These are phyloP conservation scores for Nomada lathburiana DNA, from an alignment of 2,888 invertebrate species.

Conservation along the genomic window DNA sequence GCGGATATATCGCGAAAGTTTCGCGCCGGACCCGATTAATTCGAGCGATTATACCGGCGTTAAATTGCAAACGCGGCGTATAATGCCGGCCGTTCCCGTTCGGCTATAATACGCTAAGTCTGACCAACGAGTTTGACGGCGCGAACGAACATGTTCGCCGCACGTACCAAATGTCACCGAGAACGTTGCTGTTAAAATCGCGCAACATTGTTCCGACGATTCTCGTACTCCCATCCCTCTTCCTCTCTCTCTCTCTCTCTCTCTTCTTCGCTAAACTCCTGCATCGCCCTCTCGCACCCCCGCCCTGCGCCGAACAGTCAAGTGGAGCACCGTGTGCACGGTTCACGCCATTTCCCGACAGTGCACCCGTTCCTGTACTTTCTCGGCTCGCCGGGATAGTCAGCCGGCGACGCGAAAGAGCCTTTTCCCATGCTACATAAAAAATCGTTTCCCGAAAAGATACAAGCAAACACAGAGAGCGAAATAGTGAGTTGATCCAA, in stretches of 20 bases:
- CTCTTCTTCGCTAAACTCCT: neutral
- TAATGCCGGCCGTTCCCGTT: constrained; percentile 36
- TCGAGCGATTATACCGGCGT: constrained; percentile 47
- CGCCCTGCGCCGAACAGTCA: constrained; percentile 40
- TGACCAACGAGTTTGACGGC: constrained; percentile 63
- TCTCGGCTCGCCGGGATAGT: neutral
- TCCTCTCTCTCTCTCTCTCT: no score
- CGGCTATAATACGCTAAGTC: constrained; percentile 37
- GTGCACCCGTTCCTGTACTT: constrained; percentile 29
- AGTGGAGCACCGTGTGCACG: constrained; percentile 63
- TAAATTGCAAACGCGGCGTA: constrained; percentile 51
- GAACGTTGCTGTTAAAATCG: constrained; percentile 65
- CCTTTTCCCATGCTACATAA: constrained; percentile 5
- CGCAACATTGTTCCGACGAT: constrained; percentile 65
- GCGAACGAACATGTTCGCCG: constrained; percentile 67
- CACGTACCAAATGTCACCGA: constrained; percentile 73
- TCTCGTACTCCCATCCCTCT: constrained; percentile 33
- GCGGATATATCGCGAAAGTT: constrained; percentile 38
- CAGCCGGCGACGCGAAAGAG: constrained; percentile 1
- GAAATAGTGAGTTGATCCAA: neutral
- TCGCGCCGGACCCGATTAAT: constrained; percentile 41
- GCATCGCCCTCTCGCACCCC: neutral
- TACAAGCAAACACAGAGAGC: neutral
- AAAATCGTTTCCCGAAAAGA: constrained; percentile 20
- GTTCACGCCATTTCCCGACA: constrained; percentile 67